Evolutionary conservation across 2,113 vertebrate genomes (phyloP).

Genomic region (Illadopsis cleaveri): DNA sequence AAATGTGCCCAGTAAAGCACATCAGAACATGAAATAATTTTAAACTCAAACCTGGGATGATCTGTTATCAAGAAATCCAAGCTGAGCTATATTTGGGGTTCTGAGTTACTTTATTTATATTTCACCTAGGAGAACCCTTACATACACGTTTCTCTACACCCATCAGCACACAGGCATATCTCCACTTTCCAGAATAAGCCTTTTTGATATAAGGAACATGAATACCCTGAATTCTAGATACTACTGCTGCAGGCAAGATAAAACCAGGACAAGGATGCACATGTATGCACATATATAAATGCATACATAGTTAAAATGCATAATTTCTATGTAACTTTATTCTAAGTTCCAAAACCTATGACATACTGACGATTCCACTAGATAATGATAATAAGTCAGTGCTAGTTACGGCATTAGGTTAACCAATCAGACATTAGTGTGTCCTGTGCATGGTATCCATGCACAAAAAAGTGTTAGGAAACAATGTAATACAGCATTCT

Average conservation of each 20-base stretch:
- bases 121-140: not conserved
- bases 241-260: not conserved
- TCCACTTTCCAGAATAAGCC: not conserved
- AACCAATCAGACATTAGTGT: not conserved
- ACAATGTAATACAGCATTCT: not conserved
- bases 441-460: not conserved
- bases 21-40: not conserved
- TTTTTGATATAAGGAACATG: not conserved
- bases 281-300: not conserved
- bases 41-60: not conserved
- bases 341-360: not conserved
- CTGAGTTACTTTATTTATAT: constrained; percentile 4
- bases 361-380: not conserved
- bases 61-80: constrained; percentile 8
- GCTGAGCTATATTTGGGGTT: constrained; percentile 15
- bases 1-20: not conserved
- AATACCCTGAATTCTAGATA: not conserved
- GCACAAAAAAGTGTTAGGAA: not conserved
- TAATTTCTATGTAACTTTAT: not conserved
- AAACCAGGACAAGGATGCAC: not conserved
- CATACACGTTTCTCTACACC: not conserved
- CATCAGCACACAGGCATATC: not conserved
- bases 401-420: not conserved
- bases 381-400: not conserved
- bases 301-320: not conserved